Evolutionary conservation across 30 jellyfish, hydroid and myxozoan species (phyloP), one percentile per base, ranked within the genome.

Genomic region (Hydractinia echinata): DNA sequence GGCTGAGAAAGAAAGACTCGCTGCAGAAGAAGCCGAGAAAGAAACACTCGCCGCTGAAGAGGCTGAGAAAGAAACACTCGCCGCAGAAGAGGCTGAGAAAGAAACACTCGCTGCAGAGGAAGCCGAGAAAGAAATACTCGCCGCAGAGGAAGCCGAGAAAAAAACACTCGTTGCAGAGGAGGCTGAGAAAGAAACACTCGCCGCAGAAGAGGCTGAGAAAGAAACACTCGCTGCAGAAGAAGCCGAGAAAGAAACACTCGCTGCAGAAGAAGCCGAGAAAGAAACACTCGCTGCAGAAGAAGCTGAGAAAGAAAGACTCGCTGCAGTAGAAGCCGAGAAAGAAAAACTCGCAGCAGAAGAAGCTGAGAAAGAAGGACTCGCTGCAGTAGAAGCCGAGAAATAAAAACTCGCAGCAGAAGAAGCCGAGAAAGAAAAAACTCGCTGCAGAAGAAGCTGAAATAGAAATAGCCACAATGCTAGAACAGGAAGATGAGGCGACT

Each of bases 21-120:
- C 76, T 51, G 51, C n/a, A 80, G 87, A 4, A 80, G 87, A 80
- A 50, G 87, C 83, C 8, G 87, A 80, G 14, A 66, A 61, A 53
- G 50, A 66, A 56, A 21, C 54, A 14, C 72, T 80, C 21, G 83
- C 4, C 5, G 66, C 13, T 4, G 71, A 80, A 61, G 85, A 61
- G 82, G 87, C 68, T 21, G 87, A 80, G 52, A 80, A 80, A 8
- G 84, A 48, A 20, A 39, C 71, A 44, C 4, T 80, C 53, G 87
- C 87, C 2, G 66, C 1, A 61, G 87, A 80, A 60, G 87, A 80
- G 66, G 67, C 83, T 8, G 83, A 80, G 55, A 80, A 58, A 44
- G 51, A 48, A 56, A 51, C 85, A 39, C 0, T 21, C 53, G 84
- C 83, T 52, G 66, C 61, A 21, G 87, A 80, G 5, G 83, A 80